Base-by-base conservation (phyloP, 92 coral and sea anemone species). In the Heliopora coerulea region DNA sequence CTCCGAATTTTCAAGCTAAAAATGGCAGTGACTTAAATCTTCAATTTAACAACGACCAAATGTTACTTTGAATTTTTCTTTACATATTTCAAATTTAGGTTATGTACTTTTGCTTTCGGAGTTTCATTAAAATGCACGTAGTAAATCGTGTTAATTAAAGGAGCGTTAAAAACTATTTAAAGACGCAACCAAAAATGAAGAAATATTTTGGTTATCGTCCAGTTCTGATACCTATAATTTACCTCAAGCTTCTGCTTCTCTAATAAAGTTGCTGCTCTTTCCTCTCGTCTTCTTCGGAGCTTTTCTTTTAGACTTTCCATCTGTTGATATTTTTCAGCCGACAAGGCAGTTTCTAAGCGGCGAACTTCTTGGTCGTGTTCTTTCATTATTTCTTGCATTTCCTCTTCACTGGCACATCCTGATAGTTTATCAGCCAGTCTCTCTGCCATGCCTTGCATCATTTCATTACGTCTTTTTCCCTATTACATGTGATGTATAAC, bases 201-300 rank as follows among this genome's bases (percentile, higher is more conserved):
- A 37, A 40, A 18, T n/a, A n/a, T 0, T 35, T 35, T 0, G 14
- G 0, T 21, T 56, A 17, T 8, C 23, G 30, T 21, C 50, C 29
- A 19, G 50, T 7, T 30, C 23, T 65, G 7, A 39, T n/a, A 41
- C 35, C 13, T 24, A 50, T 4, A 37, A 37, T 56, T 27, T 86
- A 93, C 98, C 92, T 93, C 98, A 15, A 86, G 85, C 72, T 89
- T 85, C 37, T 93, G 98, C 70, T 88, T 93, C 68, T 82, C 69
- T 14, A 90, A 76, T 41, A 93, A 49, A 25, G 96, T 96, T 8
- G 98, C 98, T 59, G 90, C 95, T 56, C 73, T 93, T 64, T 93
- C 96, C 79, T 93, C 96, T 57, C 98, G 84, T 54, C 93, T 75
- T 63, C 81, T 63, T 78, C 85, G 83, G 67, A 89, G 86, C 61